A percentile compares a stretch with the other conserved stretches of the same genome.
Evolutionary conservation across 2,113 vertebrate species (phyloP).

Genomic region (Clupea harengus): DNA sequence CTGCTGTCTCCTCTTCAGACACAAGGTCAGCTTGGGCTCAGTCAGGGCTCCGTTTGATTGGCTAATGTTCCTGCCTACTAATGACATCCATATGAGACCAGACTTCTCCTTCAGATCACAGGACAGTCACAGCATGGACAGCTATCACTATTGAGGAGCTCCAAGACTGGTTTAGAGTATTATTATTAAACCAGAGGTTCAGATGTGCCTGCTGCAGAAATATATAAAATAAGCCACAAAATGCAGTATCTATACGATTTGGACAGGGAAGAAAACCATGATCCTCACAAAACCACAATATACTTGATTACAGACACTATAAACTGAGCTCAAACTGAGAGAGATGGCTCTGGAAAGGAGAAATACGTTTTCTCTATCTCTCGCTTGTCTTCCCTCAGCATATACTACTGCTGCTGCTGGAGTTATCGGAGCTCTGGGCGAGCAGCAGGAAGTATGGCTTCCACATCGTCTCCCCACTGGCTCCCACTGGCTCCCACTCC

Average conservation of each 20-base stretch:
- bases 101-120: not conserved
- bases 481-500: constrained; percentile 57
- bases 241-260: not conserved
- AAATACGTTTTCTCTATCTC: not conserved
- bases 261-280: not conserved
- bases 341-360: not conserved
- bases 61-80: not conserved
- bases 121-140: not conserved
- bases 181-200: not conserved
- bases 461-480: constrained; percentile 65
- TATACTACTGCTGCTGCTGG: constrained; percentile 62
- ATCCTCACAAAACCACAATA: not conserved
- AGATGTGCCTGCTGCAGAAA: not conserved
- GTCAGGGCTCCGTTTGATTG: not conserved
- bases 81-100: constrained; percentile 10
- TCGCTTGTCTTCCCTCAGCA: constrained; percentile 49
- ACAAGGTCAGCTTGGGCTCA: not conserved
- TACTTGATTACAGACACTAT: not conserved
- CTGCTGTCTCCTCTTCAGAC: not conserved
- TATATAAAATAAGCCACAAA: not conserved
- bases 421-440: constrained; percentile 63
- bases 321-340: not conserved
- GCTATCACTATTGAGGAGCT: not conserved
- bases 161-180: not conserved
- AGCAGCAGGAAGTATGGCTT: constrained; percentile 61